phyloP scores from a whole-genome alignment of 2,113 vertebrate species.

The Anser cygnoides region DNA sequence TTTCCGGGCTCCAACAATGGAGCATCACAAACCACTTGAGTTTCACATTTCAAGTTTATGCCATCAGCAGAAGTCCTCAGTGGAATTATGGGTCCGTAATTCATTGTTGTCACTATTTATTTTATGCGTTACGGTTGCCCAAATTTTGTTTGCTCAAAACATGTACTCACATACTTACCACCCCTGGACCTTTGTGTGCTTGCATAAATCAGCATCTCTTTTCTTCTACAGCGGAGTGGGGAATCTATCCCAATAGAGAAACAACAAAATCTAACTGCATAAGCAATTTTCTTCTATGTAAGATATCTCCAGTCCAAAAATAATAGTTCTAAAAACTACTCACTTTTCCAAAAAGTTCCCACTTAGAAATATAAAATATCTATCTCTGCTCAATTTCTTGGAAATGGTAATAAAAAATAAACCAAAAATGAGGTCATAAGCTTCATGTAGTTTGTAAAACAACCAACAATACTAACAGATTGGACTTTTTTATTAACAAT shows the following conservation, averaged over 20 bases:
- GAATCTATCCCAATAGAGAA: neutral
- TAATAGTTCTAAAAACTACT: neutral
- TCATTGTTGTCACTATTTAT: constrained; percentile 2
- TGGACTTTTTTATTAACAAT: neutral
- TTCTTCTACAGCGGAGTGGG: neutral
- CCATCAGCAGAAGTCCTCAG: neutral
- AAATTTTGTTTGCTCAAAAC: neutral
- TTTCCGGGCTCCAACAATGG: neutral
- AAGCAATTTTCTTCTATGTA: neutral
- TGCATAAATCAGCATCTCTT: constrained; percentile 4
- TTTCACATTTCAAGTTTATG: neutral
- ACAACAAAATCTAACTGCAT: constrained; percentile 15
- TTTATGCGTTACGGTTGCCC: neutral
- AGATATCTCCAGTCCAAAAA: constrained; percentile 32
- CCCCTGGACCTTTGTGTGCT: neutral
- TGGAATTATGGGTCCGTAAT: neutral
- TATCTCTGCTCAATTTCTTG: neutral
- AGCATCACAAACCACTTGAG: neutral
- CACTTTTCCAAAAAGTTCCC: neutral
- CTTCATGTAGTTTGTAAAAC: neutral
- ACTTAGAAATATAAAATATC: neutral
- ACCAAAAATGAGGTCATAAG: neutral
- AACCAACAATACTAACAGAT: neutral
- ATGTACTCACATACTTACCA: neutral
- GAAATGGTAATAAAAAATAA: neutral